Conservation (phyloP, 2,888 invertebrate species). For the Dolichopus griseipennis region DNA sequence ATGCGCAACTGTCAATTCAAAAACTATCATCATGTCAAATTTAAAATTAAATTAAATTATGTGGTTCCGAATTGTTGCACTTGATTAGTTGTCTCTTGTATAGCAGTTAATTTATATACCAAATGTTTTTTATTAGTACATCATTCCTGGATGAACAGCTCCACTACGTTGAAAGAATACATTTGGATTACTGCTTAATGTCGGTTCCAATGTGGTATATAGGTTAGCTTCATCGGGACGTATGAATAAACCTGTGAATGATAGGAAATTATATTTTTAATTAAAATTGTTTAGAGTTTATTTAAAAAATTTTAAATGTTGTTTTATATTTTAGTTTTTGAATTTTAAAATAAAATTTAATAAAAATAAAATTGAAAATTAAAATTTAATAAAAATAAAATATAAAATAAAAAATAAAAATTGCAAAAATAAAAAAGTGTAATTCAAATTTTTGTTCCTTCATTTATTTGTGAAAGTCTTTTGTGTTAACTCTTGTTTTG, state of each 20-base stretch:
- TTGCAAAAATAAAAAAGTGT: slow-evolving; percentile 22
- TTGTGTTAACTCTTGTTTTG: too few relatives aligned
- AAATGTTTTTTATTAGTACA: slow-evolving; percentile 55
- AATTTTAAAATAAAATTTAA: not conserved
- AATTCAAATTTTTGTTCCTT: too few relatives aligned
- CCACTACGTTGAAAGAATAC: slow-evolving; percentile 80
- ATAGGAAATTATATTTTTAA: slow-evolving; percentile 10
- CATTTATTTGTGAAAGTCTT: too few relatives aligned
- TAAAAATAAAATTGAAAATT: not conserved
- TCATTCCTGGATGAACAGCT: slow-evolving; percentile 79
- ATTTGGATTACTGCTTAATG: slow-evolving; percentile 82
- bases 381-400: slow-evolving; percentile 7
- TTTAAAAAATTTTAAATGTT: too few relatives aligned
- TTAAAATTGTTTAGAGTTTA: too few relatives aligned
- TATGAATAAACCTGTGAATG: slow-evolving; percentile 59
- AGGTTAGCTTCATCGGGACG: slow-evolving; percentile 74
- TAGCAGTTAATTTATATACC: too few relatives aligned
- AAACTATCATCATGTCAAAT: too few relatives aligned
- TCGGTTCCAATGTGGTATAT: slow-evolving; percentile 76
- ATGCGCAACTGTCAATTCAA: too few relatives aligned
- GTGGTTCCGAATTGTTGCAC: too few relatives aligned
- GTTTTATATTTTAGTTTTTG: too few relatives aligned
- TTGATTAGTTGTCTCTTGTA: too few relatives aligned
- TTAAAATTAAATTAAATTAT: too few relatives aligned
- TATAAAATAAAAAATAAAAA: slow-evolving; percentile 12